Percentiles rank a stretch among this genome's conserved stretches.
These are phyloP conservation scores for Troides aeacus DNA, from an alignment of 2,888 invertebrate species.

Conservation along the genomic window DNA sequence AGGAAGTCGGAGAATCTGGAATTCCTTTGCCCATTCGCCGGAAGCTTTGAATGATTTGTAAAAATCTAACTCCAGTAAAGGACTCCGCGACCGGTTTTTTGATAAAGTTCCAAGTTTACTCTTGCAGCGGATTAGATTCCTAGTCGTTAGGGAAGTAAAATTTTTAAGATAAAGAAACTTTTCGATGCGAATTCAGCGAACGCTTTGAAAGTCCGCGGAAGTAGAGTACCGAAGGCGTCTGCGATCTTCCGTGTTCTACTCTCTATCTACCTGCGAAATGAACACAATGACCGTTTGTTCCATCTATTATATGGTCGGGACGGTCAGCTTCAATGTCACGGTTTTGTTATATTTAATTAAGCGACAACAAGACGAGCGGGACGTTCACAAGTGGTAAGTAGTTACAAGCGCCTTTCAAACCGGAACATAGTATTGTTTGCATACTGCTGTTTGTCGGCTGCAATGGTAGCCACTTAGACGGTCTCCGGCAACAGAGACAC, in stretches of 20 bases:
- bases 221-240: background rate
- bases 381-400: no score
- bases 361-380: no score
- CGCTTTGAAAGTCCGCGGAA: conserved; percentile 47
- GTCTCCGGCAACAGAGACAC: no score
- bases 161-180: conserved; percentile 64
- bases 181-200: conserved; percentile 64
- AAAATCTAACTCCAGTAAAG: conserved; percentile 23
- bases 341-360: no score
- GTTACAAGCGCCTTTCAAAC: no score
- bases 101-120: conserved; percentile 33
- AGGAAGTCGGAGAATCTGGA: background rate
- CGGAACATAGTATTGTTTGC: no score
- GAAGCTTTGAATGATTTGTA: conserved; percentile 25
- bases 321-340: no score
- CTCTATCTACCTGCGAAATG: background rate
- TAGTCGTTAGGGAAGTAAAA: conserved; percentile 56
- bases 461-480: no score
- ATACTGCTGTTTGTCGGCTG: no score
- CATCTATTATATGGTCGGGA: no score
- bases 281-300: background rate
- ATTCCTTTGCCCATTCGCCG: conserved; percentile 2
- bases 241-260: background rate
- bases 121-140: conserved; percentile 47
- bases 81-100: conserved; percentile 21